Percentiles rank a stretch among this genome's conserved stretches.
Conservation (phyloP, 1,140 invertebrate species). For the Scaptomyza pallida region DNA sequence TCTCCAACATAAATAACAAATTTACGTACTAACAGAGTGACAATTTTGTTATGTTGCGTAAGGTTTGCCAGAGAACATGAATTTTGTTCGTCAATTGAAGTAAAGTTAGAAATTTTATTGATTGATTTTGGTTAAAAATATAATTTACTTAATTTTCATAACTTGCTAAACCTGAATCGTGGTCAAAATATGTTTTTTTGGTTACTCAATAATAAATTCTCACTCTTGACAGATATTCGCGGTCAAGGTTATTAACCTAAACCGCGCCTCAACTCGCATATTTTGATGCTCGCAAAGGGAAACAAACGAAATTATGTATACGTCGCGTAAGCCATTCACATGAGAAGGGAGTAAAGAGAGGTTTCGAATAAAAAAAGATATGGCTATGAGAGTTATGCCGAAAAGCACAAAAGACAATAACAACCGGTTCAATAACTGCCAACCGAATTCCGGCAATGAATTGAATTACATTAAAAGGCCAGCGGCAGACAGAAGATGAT, state of each 20-base stretch:
- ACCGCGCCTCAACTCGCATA: slow-evolving; percentile 27
- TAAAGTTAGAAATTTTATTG: no score
- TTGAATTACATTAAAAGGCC: slow-evolving; percentile 76
- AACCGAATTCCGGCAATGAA: slow-evolving; percentile 53
- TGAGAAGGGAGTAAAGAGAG: slow-evolving; percentile 25
- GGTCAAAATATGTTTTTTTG: background rate
- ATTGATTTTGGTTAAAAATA: background rate
- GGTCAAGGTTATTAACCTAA: slow-evolving; percentile 79
- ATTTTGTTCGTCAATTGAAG: no score
- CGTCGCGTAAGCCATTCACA: slow-evolving; percentile 32
- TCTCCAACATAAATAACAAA: slow-evolving; percentile 16
- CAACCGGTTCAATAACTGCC: slow-evolving; percentile 72
- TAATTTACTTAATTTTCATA: no score
- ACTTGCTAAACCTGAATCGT: no score
- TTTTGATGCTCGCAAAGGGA: slow-evolving; percentile 43
- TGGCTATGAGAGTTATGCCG: slow-evolving; percentile 17
- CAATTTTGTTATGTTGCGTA: slow-evolving; percentile 12
- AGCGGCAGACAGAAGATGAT: slow-evolving; percentile 52
- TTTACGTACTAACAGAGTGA: background rate
- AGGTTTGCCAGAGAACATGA: background rate
- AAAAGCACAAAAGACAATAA: slow-evolving; percentile 49
- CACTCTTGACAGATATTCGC: slow-evolving; percentile 50
- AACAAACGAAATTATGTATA: slow-evolving; percentile 63
- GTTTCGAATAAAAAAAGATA: slow-evolving; percentile 39
- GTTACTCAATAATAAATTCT: slow-evolving; percentile 20